Percentiles rank a stretch among this genome's conserved stretches.
Evolutionary conservation across 2,888 invertebrate genomes (phyloP).

Genomic region (Acrobasis suavella): DNA sequence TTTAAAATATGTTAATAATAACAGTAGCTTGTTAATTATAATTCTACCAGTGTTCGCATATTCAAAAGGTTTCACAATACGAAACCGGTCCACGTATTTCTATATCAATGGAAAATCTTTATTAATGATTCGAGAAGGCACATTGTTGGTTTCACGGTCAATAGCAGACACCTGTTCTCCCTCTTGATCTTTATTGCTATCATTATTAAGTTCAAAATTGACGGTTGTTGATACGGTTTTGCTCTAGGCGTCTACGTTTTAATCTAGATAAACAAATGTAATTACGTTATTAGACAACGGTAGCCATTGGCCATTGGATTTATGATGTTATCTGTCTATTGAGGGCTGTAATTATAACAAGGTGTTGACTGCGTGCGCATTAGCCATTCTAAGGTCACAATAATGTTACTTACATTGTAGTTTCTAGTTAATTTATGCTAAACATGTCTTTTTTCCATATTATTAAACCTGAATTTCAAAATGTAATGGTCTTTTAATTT

Average conservation of each 20-base stretch:
- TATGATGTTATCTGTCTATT: constrained; percentile 17
- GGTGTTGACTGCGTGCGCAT: not conserved
- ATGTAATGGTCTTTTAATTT: too few species aligned
- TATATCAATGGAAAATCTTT: constrained; percentile 55
- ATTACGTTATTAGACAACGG: constrained; percentile 29
- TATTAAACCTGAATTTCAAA: too few species aligned
- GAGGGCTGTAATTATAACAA: constrained; percentile 8
- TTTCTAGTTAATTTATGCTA: too few species aligned
- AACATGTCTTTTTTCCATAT: too few species aligned
- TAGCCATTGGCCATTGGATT: constrained; percentile 26
- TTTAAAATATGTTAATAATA: constrained; percentile 10
- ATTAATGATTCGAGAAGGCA: constrained; percentile 53
- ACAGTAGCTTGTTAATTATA: constrained; percentile 8
- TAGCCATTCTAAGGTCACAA: not conserved
- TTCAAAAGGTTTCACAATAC: constrained; percentile 31
- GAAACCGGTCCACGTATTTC: constrained; percentile 39
- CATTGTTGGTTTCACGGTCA: constrained; percentile 39
- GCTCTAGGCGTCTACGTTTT: constrained; percentile 32
- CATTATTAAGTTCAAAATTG: constrained; percentile 27
- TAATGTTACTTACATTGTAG: not conserved
- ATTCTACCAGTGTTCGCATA: constrained; percentile 21
- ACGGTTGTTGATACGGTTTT: constrained; percentile 2
- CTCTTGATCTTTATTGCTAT: constrained; percentile 21
- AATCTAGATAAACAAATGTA: constrained; percentile 30
- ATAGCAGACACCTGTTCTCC: constrained; percentile 36